Base-by-base conservation (phyloP, 2,888 invertebrate genomes). In the Mongoloraphidia duomilia region DNA sequence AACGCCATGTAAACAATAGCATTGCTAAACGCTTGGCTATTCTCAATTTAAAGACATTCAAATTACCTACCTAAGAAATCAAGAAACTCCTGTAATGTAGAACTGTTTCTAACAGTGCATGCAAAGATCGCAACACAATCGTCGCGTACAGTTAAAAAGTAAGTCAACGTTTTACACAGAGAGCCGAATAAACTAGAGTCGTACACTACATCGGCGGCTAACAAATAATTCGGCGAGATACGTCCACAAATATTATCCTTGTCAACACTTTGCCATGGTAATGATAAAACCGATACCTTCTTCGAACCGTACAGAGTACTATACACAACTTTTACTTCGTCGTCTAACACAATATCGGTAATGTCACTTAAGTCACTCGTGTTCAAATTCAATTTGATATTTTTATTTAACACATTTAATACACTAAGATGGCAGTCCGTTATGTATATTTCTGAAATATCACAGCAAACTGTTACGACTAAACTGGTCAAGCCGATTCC, bases 401-500 rank as follows among this genome's bases (percentile, higher is more conserved):
- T 88, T 46, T 77, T 70, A 54, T 66, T 65, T 46, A 86, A 69
- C 38, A 75, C 68, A 35, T 74, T 67, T 13, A 88, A 63, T 26
- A 89, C 87, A 44, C 72, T 69, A 0, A 65, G 59, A 60, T 86
- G 86, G 58, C 79, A 82, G 63, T 89, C 89, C 12, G 80, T 79
- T 45, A 88, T 72, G 47, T 73, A 67, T 42, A 83, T 69, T 44
- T 70, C 65, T 47, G 69, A 65, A 1, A 78, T 73, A 34, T 64
- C 52, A 59, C 81, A 81, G 44, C 66, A 61, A 49, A 74, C 73
- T 34, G 75, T 68, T 37, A 81, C 64, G 4, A 76, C 68, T 37
- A 87, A 69, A 13, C 87, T 85, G 37, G 82, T 75, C 47, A 88
- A 71, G 1, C 89, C 89, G 13, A 82, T 73, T 33, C 89, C 89